Evolutionary conservation across 2,888 invertebrate species (phyloP).

Genomic region (Cheilosia vernalis): DNA sequence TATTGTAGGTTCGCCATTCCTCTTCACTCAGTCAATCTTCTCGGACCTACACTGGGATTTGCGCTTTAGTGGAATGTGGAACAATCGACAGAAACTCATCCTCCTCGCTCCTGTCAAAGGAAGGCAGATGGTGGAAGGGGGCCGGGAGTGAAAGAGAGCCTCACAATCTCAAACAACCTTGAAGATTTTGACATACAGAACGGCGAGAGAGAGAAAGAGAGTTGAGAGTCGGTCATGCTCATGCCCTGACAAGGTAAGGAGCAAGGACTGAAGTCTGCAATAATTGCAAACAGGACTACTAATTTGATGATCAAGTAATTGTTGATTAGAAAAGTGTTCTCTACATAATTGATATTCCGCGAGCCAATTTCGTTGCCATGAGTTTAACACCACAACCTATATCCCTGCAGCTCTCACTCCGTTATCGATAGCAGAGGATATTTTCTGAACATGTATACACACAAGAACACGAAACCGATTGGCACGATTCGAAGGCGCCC

Average conservation of each 20-base stretch:
- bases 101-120: constrained; percentile 20
- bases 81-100: constrained; percentile 45
- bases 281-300: constrained; percentile 4
- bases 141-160: constrained; percentile 13
- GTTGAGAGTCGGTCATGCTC: constrained; percentile 2
- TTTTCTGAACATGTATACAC: constrained; percentile 14
- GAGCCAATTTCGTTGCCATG: constrained; percentile 1
- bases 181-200: constrained; percentile 57
- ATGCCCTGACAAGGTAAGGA: background rate
- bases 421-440: background rate
- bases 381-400: background rate
- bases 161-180: constrained; percentile 52
- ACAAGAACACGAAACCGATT: constrained; percentile 41
- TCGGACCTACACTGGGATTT: constrained; percentile 11
- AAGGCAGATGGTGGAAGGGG: background rate
- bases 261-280: background rate
- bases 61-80: constrained; percentile 41
- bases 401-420: background rate
- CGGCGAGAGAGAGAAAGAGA: constrained; percentile 12
- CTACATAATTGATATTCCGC: constrained; percentile 21
- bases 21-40: background rate
- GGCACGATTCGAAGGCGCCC: constrained; percentile 31
- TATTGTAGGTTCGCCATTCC: background rate
- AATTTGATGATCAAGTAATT: constrained; percentile 14
- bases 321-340: constrained; percentile 10